These are phyloP conservation scores for Pinna nobilis DNA, from an alignment of 1,140 invertebrate genomes.

Conservation along the genomic window DNA sequence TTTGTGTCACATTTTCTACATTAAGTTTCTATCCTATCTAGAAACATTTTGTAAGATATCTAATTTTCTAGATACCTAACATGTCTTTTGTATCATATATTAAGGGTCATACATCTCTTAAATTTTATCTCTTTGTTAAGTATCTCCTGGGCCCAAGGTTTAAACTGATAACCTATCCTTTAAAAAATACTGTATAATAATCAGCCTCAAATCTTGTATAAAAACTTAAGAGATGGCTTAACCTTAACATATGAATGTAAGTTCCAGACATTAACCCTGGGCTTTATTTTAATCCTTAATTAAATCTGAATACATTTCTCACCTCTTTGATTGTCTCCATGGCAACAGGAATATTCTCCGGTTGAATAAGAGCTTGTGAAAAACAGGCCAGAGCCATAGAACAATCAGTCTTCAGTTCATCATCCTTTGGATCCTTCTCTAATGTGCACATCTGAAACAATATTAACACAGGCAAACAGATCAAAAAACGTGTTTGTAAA, in stretches of 20 bases:
- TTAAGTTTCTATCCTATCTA: too few relatives aligned
- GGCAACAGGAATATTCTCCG: constrained; percentile 77
- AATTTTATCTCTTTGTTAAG: too few relatives aligned
- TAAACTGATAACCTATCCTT: too few relatives aligned
- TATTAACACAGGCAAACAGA: background rate
- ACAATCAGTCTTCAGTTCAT: constrained; percentile 85
- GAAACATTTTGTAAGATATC: too few relatives aligned
- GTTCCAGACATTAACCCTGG: background rate
- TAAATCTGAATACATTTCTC: constrained; percentile 10
- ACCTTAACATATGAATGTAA: background rate
- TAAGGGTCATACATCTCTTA: too few relatives aligned
- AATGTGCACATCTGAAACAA: constrained; percentile 81
- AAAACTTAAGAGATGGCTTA: too few relatives aligned
- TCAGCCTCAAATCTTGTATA: too few relatives aligned
- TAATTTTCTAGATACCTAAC: too few relatives aligned
- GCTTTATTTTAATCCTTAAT: background rate
- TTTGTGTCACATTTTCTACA: too few relatives aligned
- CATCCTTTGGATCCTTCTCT: constrained; percentile 85
- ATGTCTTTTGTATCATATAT: too few relatives aligned
- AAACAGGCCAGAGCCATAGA: constrained; percentile 81
- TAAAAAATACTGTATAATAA: too few relatives aligned
- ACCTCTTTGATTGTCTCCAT: constrained; percentile 74
- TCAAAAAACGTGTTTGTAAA: background rate
- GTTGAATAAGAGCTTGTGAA: constrained; percentile 73
- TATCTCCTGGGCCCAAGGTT: too few relatives aligned